phyloP scores from a whole-genome alignment of 2,113 vertebrate species.

The Delphinapterus leucas region DNA sequence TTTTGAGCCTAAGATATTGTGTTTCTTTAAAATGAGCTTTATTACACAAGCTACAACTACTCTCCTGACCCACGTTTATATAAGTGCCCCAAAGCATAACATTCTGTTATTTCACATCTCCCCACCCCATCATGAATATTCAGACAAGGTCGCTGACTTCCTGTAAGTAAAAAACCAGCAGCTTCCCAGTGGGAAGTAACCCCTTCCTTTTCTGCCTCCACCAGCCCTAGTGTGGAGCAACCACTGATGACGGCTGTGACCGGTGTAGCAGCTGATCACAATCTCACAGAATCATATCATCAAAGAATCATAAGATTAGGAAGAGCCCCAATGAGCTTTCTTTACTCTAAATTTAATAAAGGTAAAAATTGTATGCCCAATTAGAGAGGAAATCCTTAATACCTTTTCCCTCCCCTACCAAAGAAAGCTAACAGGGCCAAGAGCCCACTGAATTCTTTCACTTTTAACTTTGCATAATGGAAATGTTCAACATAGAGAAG shows the following conservation, averaged over 20 bases:
- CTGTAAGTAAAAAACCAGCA: neutral
- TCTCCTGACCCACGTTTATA: neutral
- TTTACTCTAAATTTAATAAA: neutral
- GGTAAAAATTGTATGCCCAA: neutral
- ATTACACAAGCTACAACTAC: neutral
- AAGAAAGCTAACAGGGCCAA: neutral
- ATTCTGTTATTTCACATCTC: neutral
- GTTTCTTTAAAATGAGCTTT: conserved; percentile 24
- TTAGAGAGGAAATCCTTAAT: neutral
- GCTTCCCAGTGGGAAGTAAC: neutral
- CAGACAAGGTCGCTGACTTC: neutral
- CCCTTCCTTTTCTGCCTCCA: neutral
- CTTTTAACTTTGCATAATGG: neutral
- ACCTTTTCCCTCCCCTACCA: neutral
- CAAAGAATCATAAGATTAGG: neutral
- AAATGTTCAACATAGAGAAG: neutral
- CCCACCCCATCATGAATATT: neutral
- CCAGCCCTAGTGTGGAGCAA: neutral
- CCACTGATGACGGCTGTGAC: neutral
- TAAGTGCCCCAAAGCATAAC: neutral
- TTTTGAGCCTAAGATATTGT: neutral
- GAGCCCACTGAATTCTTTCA: neutral
- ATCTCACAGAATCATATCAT: neutral
- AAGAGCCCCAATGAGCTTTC: neutral
- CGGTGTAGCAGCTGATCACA: neutral